These are phyloP conservation scores for Pitangus sulphuratus DNA, from an alignment of 2,797 vertebrate species.

Conservation along the genomic window DNA sequence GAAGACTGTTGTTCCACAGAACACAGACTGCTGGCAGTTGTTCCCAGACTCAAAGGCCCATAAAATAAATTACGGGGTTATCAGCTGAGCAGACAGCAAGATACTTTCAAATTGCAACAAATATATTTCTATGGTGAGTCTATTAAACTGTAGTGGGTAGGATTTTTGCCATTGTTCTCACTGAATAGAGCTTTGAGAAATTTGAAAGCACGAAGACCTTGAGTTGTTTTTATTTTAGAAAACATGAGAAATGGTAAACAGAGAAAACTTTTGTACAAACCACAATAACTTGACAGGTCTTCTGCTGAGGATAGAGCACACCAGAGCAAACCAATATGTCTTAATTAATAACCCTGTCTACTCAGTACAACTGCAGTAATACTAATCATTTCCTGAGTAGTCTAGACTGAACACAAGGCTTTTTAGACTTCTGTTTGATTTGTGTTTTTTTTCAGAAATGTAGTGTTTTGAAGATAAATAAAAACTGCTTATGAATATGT, in stretches of 20 bases:
- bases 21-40: background rate
- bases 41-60: background rate
- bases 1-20: background rate
- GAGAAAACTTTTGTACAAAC: background rate
- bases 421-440: conserved; percentile 27
- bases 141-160: background rate
- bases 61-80: background rate
- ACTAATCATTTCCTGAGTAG: background rate
- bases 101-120: background rate
- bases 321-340: conserved; percentile 42
- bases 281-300: conserved; percentile 42
- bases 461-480: conserved; percentile 35
- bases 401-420: background rate
- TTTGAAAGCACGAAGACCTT: background rate
- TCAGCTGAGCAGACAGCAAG: background rate
- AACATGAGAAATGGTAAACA: background rate
- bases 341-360: conserved; percentile 57
- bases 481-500: conserved; percentile 2
- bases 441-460: background rate
- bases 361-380: background rate
- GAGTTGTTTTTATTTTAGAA: background rate
- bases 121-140: background rate
- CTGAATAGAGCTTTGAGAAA: background rate
- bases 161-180: background rate
- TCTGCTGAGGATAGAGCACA: background rate